Evolutionary conservation across 2,113 vertebrate species (phyloP).

Genomic region (Hydropotes inermis): DNA sequence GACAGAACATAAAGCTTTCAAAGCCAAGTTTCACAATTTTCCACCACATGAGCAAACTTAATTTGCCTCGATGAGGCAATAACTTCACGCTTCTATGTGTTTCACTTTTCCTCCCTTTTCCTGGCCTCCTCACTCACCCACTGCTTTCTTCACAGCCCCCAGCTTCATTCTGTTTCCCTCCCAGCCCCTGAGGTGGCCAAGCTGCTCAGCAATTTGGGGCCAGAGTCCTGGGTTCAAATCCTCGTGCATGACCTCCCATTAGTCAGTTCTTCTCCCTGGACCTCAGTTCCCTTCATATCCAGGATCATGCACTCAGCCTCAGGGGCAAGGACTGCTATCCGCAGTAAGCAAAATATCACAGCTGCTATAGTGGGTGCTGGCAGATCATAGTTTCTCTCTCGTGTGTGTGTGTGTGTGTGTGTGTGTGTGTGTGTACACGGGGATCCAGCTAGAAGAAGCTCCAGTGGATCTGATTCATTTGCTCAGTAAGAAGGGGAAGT

Average conservation of each 20-base stretch:
- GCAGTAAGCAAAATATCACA: not conserved
- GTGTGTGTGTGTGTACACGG: not conserved
- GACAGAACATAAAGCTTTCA: not conserved
- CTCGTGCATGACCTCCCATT: not conserved
- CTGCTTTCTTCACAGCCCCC: not conserved
- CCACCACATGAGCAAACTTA: slow-evolving; percentile 51
- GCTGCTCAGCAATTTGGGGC: not conserved
- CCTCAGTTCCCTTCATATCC: not conserved
- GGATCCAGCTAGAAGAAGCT: not conserved
- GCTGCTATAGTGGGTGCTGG: not conserved
- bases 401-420: not conserved
- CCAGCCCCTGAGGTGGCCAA: not conserved
- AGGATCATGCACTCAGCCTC: not conserved
- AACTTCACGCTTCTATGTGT: not conserved
- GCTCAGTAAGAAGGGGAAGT: slow-evolving; percentile 26
- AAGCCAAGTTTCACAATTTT: slow-evolving; percentile 67
- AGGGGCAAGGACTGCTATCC: not conserved
- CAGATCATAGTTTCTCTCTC: not conserved
- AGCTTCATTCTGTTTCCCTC: not conserved
- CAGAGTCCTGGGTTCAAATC: not conserved
- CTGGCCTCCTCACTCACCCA: not conserved
- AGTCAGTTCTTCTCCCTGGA: not conserved
- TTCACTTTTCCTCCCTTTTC: slow-evolving; percentile 25
- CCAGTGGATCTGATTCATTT: not conserved
- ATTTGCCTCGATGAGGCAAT: slow-evolving; percentile 67